Percentiles rank a stretch among this genome's conserved stretches.
Conservation (phyloP, 1,140 invertebrate species). For the Portunus trituberculatus region DNA sequence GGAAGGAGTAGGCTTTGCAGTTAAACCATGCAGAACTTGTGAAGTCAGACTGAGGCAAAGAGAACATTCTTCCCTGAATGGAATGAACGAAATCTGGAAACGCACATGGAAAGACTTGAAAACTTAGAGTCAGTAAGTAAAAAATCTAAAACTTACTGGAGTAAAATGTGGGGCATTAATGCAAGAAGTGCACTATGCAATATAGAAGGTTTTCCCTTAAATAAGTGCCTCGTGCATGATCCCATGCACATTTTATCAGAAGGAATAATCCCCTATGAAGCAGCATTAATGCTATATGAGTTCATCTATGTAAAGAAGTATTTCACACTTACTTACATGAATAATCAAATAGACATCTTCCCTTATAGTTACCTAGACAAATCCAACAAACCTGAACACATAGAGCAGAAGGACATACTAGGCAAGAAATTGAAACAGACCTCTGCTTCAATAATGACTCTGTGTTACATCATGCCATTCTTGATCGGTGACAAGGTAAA, state of each 20-base stretch:
- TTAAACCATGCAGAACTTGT: constrained; percentile 36
- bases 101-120: constrained; percentile 4
- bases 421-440: constrained; percentile 28
- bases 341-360: constrained; percentile 28
- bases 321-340: constrained; percentile 33
- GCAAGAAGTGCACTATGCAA: constrained; percentile 25
- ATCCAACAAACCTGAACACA: constrained; percentile 24
- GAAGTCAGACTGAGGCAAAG: constrained; percentile 27
- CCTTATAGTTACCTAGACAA: constrained; percentile 25
- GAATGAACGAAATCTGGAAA: not conserved
- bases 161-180: constrained; percentile 42
- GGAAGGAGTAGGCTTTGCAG: too few species aligned
- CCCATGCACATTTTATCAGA: constrained; percentile 37
- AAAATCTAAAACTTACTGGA: constrained; percentile 27
- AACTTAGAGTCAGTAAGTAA: constrained; percentile 11
- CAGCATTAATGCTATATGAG: constrained; percentile 27
- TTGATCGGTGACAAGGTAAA: constrained; percentile 30
- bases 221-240: too few species aligned
- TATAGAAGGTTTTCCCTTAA: constrained; percentile 30
- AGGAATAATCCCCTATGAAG: constrained; percentile 24
- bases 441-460: constrained; percentile 35
- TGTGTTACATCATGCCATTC: constrained; percentile 33
- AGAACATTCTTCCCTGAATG: not conserved
- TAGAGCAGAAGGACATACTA: not conserved
- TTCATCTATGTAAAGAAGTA: constrained; percentile 30